phyloP scores from a whole-genome alignment of 2,888 invertebrate species.

The Nesidiocoris tenuis region DNA sequence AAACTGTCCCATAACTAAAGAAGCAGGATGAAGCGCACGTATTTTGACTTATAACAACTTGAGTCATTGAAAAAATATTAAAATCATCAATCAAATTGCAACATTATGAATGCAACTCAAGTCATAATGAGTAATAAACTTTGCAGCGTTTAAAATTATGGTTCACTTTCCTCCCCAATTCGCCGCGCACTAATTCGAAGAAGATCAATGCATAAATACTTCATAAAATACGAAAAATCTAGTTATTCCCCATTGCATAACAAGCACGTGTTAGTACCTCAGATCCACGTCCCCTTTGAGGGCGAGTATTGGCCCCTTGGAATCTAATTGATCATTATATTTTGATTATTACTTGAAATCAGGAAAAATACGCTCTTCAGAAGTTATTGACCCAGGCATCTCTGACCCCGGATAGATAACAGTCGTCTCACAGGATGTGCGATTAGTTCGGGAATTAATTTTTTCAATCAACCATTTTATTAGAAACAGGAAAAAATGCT shows the following conservation, averaged over 20 bases:
- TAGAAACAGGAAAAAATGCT: background rate
- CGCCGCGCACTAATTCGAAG: too few relatives aligned
- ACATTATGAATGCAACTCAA: too few relatives aligned
- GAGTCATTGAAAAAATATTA: too few relatives aligned
- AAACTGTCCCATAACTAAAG: too few relatives aligned
- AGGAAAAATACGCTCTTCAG: background rate
- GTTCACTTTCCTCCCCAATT: too few relatives aligned
- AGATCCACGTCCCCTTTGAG: background rate
- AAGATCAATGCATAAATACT: too few relatives aligned
- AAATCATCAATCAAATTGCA: too few relatives aligned
- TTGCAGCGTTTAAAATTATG: too few relatives aligned
- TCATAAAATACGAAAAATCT: too few relatives aligned
- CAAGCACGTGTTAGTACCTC: slow-evolving; percentile 2
- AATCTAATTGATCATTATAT: background rate
- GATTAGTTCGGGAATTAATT: slow-evolving; percentile 4
- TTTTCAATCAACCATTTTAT: slow-evolving; percentile 3
- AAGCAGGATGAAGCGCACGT: too few relatives aligned
- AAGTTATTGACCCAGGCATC: slow-evolving; percentile 21
- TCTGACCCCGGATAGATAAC: slow-evolving; percentile 12
- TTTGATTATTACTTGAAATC: slow-evolving; percentile 1
- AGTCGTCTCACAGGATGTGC: background rate
- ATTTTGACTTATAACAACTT: too few relatives aligned
- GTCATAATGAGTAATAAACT: too few relatives aligned
- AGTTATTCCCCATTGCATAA: slow-evolving; percentile 5
- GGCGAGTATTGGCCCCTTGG: background rate